These are phyloP conservation scores for Odontomyia ornata DNA, from an alignment of 2,888 invertebrate species.

Conservation along the genomic window DNA sequence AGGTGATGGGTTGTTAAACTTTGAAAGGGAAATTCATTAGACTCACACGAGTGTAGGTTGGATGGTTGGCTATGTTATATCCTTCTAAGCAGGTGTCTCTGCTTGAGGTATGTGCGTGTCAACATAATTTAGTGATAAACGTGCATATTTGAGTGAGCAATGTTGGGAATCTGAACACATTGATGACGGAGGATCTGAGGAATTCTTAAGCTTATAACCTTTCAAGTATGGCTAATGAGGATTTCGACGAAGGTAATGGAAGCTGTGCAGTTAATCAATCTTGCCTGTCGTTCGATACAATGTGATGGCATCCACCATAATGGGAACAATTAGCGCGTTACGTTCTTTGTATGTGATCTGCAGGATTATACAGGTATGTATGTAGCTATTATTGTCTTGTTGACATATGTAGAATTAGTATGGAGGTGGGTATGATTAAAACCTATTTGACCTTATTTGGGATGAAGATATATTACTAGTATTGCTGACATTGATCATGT, in stretches of 20 bases:
- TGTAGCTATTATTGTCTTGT: constrained; percentile 1
- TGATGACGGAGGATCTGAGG: not conserved
- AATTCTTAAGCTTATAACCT: constrained; percentile 23
- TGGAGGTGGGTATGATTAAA: not conserved
- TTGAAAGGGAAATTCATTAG: not conserved
- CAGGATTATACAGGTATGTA: not conserved
- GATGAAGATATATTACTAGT: too few relatives aligned
- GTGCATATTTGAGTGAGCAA: not conserved
- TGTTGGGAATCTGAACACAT: not conserved
- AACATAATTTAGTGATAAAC: not conserved
- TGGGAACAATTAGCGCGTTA: constrained; percentile 25
- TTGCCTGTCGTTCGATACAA: constrained; percentile 33
- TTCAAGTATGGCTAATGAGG: constrained; percentile 39
- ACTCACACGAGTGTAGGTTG: not conserved
- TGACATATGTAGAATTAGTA: constrained; percentile 9
- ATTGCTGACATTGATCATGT: too few relatives aligned
- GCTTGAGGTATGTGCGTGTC: not conserved
- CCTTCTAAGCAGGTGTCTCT: not conserved
- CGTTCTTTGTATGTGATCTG: constrained; percentile 2
- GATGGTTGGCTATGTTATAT: not conserved
- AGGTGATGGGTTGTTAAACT: constrained; percentile 13
- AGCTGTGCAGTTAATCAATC: constrained; percentile 38
- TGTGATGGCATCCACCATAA: constrained; percentile 36
- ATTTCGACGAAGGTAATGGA: not conserved
- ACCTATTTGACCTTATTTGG: not conserved